These are phyloP conservation scores for Sturmia bella DNA, from an alignment of 2,888 invertebrate genomes.

Conservation along the genomic window DNA sequence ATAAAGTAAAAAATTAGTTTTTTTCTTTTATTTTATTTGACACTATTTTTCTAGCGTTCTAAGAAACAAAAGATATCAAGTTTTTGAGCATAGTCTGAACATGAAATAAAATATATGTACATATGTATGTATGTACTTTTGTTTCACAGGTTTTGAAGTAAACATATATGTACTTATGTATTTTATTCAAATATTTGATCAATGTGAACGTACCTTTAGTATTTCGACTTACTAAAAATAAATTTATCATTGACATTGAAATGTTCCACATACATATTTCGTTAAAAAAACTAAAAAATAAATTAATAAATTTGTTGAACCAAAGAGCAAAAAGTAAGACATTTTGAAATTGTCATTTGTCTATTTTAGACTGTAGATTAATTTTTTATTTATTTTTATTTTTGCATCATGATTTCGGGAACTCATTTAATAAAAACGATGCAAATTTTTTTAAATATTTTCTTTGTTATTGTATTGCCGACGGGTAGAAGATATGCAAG, in stretches of 20 bases:
- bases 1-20: no score
- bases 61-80: no score
- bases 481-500: constrained; percentile 40
- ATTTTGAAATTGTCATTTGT: constrained; percentile 57
- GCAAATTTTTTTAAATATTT: constrained; percentile 1
- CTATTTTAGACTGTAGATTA: constrained; percentile 52
- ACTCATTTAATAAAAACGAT: constrained; percentile 33
- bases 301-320: neutral
- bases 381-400: constrained; percentile 53
- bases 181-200: no score
- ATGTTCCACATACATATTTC: neutral
- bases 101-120: no score
- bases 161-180: no score
- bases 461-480: constrained; percentile 14
- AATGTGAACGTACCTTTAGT: no score
- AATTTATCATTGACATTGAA: constrained; percentile 24
- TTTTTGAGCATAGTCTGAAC: no score
- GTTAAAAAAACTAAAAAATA: neutral
- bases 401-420: constrained; percentile 16
- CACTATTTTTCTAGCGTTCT: no score
- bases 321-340: constrained; percentile 29
- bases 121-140: no score
- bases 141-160: no score
- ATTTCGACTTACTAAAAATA: no score
- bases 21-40: no score